Conservation (phyloP, 2,797 vertebrate genomes). For the Hyperoplus lanceolatus region DNA sequence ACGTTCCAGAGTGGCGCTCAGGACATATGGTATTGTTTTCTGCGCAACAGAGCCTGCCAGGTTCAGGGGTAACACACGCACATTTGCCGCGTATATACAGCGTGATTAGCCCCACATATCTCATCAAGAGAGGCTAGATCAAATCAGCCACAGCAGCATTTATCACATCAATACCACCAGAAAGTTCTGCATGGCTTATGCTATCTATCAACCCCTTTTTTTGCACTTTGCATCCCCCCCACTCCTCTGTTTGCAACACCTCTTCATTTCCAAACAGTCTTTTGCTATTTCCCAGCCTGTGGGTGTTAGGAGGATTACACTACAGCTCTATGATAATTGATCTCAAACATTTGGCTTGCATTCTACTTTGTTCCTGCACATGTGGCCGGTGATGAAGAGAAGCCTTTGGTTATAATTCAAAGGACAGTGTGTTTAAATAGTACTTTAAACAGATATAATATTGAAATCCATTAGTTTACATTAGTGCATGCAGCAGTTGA, state of each 20-base stretch:
- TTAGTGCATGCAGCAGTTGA: neutral
- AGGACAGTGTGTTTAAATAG: conserved; percentile 3
- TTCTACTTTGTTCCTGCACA: conserved; percentile 58
- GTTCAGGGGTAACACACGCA: conserved; percentile 52
- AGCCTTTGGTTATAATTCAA: neutral
- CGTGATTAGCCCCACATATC: conserved; percentile 54
- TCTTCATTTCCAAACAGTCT: conserved; percentile 63
- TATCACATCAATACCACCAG: conserved; percentile 66
- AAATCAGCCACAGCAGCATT: conserved; percentile 69
- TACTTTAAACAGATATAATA: conserved; percentile 10
- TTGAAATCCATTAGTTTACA: neutral
- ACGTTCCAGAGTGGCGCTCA: conserved; percentile 63
- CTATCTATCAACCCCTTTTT: conserved; percentile 28
- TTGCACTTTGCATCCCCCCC: conserved; percentile 29
- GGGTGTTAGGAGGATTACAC: conserved; percentile 67
- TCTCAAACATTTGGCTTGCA: conserved; percentile 74
- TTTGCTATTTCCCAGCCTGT: conserved; percentile 64
- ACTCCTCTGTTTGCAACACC: conserved; percentile 64
- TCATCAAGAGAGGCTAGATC: conserved; percentile 55
- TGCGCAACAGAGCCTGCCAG: conserved; percentile 40
- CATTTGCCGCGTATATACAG: conserved; percentile 35
- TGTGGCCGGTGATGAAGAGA: conserved; percentile 55
- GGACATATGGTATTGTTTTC: conserved; percentile 83
- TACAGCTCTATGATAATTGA: conserved; percentile 69
- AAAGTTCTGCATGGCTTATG: conserved; percentile 47